These are phyloP conservation scores for Tinea pellionella DNA, from an alignment of 2,888 invertebrate genomes.

Conservation along the genomic window DNA sequence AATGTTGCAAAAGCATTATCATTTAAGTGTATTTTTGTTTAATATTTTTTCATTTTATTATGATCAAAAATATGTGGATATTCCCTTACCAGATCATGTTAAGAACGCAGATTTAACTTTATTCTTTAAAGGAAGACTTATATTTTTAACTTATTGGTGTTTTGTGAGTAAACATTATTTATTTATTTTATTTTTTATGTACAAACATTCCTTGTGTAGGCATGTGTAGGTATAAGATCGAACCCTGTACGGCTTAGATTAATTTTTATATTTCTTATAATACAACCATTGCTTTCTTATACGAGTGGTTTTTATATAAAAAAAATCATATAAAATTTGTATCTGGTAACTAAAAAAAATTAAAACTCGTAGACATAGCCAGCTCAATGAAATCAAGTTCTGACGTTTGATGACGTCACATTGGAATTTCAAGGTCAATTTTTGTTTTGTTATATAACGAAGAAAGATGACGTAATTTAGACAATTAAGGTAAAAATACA, in stretches of 20 bases:
- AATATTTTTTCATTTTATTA: slow-evolving; percentile 40
- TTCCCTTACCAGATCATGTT: slow-evolving; percentile 33
- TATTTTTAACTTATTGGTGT: slow-evolving; percentile 48
- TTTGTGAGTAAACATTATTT: slow-evolving; percentile 31
- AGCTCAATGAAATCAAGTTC: not conserved
- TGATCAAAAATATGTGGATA: slow-evolving; percentile 39
- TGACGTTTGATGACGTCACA: not conserved
- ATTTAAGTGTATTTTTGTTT: slow-evolving; percentile 30
- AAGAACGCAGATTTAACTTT: slow-evolving; percentile 26
- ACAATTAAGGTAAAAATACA: too few species aligned
- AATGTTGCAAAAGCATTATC: slow-evolving; percentile 27
- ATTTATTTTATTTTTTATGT: not conserved
- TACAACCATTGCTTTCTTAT: too few species aligned
- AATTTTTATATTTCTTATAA: too few species aligned
- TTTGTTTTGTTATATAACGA: not conserved
- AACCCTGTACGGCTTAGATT: too few species aligned
- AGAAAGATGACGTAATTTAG: too few species aligned
- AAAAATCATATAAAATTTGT: too few species aligned
- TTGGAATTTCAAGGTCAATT: not conserved
- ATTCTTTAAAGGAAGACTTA: slow-evolving; percentile 36
- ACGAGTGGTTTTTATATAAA: too few species aligned
- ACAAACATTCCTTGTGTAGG: not conserved
- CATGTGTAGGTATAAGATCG: not conserved
- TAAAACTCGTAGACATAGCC: too few species aligned
- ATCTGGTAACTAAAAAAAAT: too few species aligned